phyloP scores from a whole-genome alignment of 2,888 invertebrate species.

The Kuschelorhynchus macadamiae region DNA sequence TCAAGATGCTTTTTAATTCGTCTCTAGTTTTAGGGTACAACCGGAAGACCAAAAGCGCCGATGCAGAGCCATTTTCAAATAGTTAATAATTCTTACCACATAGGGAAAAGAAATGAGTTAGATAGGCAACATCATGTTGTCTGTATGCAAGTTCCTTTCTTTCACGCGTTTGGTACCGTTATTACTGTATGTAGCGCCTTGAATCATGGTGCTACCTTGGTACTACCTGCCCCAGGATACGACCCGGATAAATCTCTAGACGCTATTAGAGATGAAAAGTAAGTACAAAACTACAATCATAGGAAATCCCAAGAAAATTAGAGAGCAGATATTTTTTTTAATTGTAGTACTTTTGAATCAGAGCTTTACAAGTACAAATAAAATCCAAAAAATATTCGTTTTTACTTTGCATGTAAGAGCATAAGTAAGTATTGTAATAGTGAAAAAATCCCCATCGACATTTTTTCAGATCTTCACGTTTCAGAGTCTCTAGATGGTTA shows the following conservation, averaged over 20 bases:
- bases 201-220: constrained; percentile 74
- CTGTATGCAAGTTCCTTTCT: constrained; percentile 82
- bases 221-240: constrained; percentile 74
- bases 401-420: no score
- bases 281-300: constrained; percentile 56
- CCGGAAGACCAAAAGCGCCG: constrained; percentile 83
- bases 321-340: no score
- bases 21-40: constrained; percentile 64
- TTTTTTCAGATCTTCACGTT: no score
- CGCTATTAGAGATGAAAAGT: constrained; percentile 79
- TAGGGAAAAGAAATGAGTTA: constrained; percentile 71
- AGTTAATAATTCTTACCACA: constrained; percentile 81
- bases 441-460: no score
- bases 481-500: no score
- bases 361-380: no score
- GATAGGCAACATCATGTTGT: constrained; percentile 70
- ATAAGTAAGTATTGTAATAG: no score
- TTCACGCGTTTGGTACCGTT: constrained; percentile 86
- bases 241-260: constrained; percentile 75
- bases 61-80: constrained; percentile 79
- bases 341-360: no score
- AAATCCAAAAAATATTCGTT: no score
- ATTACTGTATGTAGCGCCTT: constrained; percentile 74
- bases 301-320: no score
- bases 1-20: neutral